These are phyloP conservation scores for Drosophila mercatorum DNA, from an alignment of 2,888 invertebrate genomes.

Conservation along the genomic window DNA sequence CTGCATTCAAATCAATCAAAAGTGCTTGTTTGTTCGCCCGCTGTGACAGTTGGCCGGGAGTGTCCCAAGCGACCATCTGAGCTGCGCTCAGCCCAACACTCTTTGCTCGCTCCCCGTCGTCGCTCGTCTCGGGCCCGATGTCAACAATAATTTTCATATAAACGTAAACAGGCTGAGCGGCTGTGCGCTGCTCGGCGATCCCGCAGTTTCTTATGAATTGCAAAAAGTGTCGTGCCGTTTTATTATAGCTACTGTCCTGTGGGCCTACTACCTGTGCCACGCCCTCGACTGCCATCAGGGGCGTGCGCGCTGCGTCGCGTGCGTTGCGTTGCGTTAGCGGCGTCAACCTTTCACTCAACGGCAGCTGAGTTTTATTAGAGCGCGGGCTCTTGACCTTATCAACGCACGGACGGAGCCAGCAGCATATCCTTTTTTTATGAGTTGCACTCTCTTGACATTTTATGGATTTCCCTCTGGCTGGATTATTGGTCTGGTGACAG, in stretches of 20 bases:
- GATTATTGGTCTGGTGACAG: slow-evolving; percentile 65
- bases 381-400: slow-evolving; percentile 73
- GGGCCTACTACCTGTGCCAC: slow-evolving; percentile 35
- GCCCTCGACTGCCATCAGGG: slow-evolving; percentile 18
- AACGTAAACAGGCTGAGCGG: slow-evolving; percentile 56
- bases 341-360: slow-evolving; percentile 44
- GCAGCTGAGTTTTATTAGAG: slow-evolving; percentile 70
- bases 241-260: slow-evolving; percentile 69
- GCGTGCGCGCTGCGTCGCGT: slow-evolving; percentile 65
- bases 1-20: slow-evolving; percentile 76
- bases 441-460: slow-evolving; percentile 68
- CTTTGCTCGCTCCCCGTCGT: slow-evolving; percentile 1
- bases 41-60: slow-evolving; percentile 51
- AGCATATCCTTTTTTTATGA: slow-evolving; percentile 57
- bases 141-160: slow-evolving; percentile 62
- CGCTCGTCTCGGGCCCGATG: slow-evolving; percentile 47
- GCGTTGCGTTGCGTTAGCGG: slow-evolving; percentile 39
- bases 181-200: slow-evolving; percentile 1
- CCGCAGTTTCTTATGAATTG: slow-evolving; percentile 35
- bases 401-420: slow-evolving; percentile 43
- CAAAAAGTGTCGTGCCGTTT: slow-evolving; percentile 60
- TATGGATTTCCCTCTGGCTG: slow-evolving; percentile 53
- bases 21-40: slow-evolving; percentile 63
- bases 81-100: slow-evolving; percentile 42
- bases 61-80: slow-evolving; percentile 54